Evolutionary conservation across 35 echinoderm and acorn worm genomes (phyloP).

Genomic region (Acanthaster planci): DNA sequence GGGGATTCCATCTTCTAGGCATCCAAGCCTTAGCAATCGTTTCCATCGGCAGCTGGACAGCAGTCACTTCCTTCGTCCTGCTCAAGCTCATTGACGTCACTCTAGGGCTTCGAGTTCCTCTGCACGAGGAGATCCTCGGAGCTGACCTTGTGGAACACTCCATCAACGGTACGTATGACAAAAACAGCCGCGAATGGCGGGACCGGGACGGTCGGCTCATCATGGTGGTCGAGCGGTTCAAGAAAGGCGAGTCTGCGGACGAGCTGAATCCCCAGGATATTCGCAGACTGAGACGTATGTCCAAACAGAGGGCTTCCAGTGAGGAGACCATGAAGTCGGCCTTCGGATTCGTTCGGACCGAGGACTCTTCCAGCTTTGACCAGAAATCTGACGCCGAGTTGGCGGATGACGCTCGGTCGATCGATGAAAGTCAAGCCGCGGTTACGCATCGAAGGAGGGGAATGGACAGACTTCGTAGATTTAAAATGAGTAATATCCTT

Average conservation of each 20-base stretch:
- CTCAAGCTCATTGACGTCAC: conserved; percentile 67
- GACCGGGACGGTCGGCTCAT: conserved; percentile 56
- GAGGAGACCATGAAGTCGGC: not conserved
- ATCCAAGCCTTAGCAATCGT: conserved; percentile 60
- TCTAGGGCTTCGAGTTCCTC: conserved; percentile 72
- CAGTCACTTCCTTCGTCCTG: conserved; percentile 31
- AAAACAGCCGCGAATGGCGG: conserved; percentile 46
- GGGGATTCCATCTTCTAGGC: conserved; percentile 65
- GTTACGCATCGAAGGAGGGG: too few relatives aligned
- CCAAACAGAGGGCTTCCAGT: not conserved
- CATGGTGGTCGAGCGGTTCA: conserved; percentile 39
- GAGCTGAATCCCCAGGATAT: not conserved
- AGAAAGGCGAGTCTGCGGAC: conserved; percentile 21
- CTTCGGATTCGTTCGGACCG: conserved; percentile 29
- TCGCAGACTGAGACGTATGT: not conserved
- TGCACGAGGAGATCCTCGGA: conserved; percentile 81
- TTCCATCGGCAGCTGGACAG: conserved; percentile 56
- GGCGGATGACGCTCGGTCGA: too few relatives aligned
- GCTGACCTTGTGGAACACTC: conserved; percentile 77
- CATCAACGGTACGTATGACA: conserved; percentile 71
- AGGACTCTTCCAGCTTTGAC: not conserved
- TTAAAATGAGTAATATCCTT: too few relatives aligned
- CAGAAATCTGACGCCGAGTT: too few relatives aligned
- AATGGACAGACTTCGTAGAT: too few relatives aligned
- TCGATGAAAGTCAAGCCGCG: too few relatives aligned